Evolutionary conservation across 2,113 vertebrate species (phyloP), one percentile per base, ranked within the genome.

Genomic region (Nanorana parkeri): DNA sequence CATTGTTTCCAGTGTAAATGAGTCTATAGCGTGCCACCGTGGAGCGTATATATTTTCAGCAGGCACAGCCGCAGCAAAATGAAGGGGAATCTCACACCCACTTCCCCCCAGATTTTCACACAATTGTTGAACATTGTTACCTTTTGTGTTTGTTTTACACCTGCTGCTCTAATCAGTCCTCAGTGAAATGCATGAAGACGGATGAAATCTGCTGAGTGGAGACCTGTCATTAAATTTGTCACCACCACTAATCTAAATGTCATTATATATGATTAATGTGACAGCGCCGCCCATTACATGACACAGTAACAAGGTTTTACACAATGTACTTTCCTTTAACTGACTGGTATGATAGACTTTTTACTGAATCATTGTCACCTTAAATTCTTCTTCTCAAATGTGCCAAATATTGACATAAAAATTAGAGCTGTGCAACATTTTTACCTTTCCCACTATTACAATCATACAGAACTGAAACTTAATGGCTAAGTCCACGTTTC

Each of bases 211-310:
- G 68, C 47, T 16, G 51, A 51, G 47, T 24, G 15, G 68, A 71
- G 68, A 71, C 47, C 68, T 54, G 51, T 74, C 54, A 74, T 74
- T 36, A 60, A 36, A 29, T 21, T 28, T n/a, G 55, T 58, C 71
- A 58, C 28, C 71, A 58, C 28, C 55, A 19, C 54, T 74, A 74
- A 74, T 74, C 19, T 21, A 21, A 74, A 74, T 74, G 71, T 74
- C 71, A 28, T 51, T 28, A 19, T 51, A 71, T 16, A 54, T 26
- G 68, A 71, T 24, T 23, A 51, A 71, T 71, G 10, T 56, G 71
- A 58, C 28, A 74, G 36, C 58, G 1, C 54, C 52, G 4, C 5
- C n/a, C n/a, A 74, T 55, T 15, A 29, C 69, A 74, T 15, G 51
- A 74, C 71, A 73, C 69, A 17, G 56, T 58, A 55, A 72, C 69